phyloP scores from a whole-genome alignment of 1,140 invertebrate genomes.

The Pogonomyrmex barbatus region DNA sequence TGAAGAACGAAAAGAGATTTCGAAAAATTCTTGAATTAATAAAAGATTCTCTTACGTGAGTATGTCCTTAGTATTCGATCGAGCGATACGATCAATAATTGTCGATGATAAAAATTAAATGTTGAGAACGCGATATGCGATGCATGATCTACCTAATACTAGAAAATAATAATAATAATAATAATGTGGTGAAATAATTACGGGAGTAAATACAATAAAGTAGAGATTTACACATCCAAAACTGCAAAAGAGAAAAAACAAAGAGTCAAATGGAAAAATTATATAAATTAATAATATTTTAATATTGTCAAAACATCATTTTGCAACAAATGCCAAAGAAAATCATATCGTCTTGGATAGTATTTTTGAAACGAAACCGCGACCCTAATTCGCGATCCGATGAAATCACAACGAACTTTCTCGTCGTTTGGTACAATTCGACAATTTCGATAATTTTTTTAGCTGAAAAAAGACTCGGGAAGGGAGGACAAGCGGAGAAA shows the following conservation, averaged over 20 bases:
- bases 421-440: too few relatives aligned
- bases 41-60: neutral
- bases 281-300: neutral
- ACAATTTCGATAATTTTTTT: neutral
- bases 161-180: too few relatives aligned
- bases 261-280: neutral
- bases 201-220: neutral
- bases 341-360: neutral
- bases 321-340: neutral
- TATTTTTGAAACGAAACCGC: neutral
- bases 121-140: slow-evolving; percentile 14
- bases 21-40: slow-evolving; percentile 22
- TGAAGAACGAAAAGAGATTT: neutral
- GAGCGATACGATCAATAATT: slow-evolving; percentile 54
- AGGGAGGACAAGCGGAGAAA: neutral
- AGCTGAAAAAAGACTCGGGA: neutral
- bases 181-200: too few relatives aligned
- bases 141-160: neutral
- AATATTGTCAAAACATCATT: neutral
- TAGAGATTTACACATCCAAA: neutral
- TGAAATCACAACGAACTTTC: too few relatives aligned
- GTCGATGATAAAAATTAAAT: slow-evolving; percentile 20
- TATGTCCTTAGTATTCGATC: slow-evolving; percentile 11
- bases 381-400: too few relatives aligned
- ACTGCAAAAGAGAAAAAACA: neutral